Base-by-base conservation (phyloP, 2,797 vertebrate species). In the Sebastiscus albofasciatus region DNA sequence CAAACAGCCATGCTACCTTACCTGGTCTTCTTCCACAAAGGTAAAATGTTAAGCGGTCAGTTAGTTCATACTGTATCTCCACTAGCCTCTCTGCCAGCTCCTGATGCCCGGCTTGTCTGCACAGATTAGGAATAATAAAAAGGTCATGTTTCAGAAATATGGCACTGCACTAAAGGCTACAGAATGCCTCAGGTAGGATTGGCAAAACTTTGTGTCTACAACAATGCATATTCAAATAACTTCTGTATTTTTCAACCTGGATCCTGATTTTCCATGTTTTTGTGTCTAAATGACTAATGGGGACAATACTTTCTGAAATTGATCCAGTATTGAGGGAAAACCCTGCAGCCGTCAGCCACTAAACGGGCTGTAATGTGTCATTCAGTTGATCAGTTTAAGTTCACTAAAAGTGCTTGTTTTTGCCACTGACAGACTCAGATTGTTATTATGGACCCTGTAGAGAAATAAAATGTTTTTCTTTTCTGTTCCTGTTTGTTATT, bases 31-130 rank as follows among this genome's bases (percentile, higher is more conserved):
- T 97, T 78, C 99, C 99, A 88, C 99, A 99, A 46, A 99, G 97
- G 90, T 99, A 99, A 95, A 99, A 99, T 2, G 98, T 97, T 86
- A 99, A 93, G 84, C 98, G 96, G 93, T 99, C 98, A 1, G 98
- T 99, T 86, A 99, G 97, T 87, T 99, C 99, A 6, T 98, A 99
- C 90, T 99, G 99, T 71, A 99, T 99, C 92, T 99, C 98, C 78
- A 99, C 95, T 18, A 99, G 96, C 81, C 99, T 92, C 31, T 98
- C 98, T 6, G 97, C 97, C 85, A 99, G 94, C 49, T 99, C 98
- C 31, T 97, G 97, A 82, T 99, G 98, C 16, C 98, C 98, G 26
- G 98, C 98, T 97, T 99, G 97, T 87, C 99, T 99, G 90, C 68
- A 82, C 22, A 67, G 77, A 61, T 90, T 27, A 75, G n/a, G 52